Conservation (phyloP, 2,797 vertebrate genomes). For the Myotis daubentonii region DNA sequence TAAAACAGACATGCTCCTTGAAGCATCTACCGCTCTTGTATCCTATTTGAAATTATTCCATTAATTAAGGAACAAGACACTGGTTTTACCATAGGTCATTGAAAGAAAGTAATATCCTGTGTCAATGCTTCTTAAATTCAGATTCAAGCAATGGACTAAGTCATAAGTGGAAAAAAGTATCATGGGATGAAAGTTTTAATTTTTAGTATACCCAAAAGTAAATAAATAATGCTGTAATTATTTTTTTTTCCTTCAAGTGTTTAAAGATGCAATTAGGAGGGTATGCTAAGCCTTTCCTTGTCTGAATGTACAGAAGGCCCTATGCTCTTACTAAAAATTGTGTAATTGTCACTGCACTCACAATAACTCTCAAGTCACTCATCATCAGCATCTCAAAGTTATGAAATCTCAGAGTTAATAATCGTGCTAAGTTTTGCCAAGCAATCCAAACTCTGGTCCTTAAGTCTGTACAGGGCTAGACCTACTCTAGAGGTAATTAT, state of each 20-base stretch:
- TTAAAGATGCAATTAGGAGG: background rate
- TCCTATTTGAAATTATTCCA: conserved; percentile 9
- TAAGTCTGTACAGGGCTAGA: background rate
- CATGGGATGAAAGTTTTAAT: background rate
- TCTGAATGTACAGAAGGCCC: background rate
- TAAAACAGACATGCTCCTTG: background rate
- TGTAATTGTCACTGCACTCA: background rate
- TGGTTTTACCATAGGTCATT: background rate
- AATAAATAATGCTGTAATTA: background rate
- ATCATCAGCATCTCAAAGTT: conserved; percentile 23
- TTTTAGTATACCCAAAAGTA: background rate
- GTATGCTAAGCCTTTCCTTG: background rate
- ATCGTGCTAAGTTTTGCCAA: background rate
- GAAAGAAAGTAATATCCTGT: background rate
- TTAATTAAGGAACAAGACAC: background rate
- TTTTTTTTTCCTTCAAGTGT: conserved; percentile 5
- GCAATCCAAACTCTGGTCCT: background rate
- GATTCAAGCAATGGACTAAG: background rate
- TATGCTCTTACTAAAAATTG: background rate
- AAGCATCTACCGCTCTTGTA: background rate
- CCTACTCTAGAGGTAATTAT: background rate
- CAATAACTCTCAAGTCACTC: background rate
- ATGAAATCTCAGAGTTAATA: conserved; percentile 31
- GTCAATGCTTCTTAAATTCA: background rate
- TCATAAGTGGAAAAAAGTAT: background rate